A percentile compares a stretch with the other conserved stretches of the same genome.
Conservation (phyloP, 1,140 invertebrate genomes). For the Zaprionus tsacasi region DNA sequence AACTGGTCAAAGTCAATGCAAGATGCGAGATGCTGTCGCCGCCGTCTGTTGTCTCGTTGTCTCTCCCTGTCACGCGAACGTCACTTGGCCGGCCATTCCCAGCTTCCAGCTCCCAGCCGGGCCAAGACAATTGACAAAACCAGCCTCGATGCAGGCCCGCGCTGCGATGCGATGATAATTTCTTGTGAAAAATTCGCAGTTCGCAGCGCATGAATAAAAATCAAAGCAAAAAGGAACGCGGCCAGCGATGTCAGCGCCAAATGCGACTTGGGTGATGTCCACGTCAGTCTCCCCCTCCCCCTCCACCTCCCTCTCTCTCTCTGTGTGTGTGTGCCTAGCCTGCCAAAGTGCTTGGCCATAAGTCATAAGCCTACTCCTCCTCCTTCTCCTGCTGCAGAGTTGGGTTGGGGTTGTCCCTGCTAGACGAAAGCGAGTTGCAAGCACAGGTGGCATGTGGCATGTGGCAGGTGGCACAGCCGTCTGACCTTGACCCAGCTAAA, state of each 20-base stretch:
- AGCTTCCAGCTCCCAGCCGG: slow-evolving; percentile 41
- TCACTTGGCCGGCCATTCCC: slow-evolving; percentile 46
- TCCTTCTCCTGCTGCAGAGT: neutral
- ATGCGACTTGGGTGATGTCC: slow-evolving; percentile 56
- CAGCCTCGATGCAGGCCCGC: slow-evolving; percentile 31
- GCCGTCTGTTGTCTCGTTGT: slow-evolving; percentile 20
- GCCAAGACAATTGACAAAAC: slow-evolving; percentile 70
- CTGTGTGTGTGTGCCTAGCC: slow-evolving; percentile 36
- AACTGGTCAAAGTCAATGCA: slow-evolving; percentile 71
- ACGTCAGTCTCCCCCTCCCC: neutral
- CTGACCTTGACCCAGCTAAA: slow-evolving; percentile 76
- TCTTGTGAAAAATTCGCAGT: slow-evolving; percentile 80
- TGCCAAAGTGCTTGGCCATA: slow-evolving; percentile 40
- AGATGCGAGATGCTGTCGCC: slow-evolving; percentile 59
- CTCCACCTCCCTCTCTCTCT: neutral
- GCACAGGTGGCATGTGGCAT: neutral
- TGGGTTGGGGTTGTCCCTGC: slow-evolving; percentile 10
- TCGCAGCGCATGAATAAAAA: slow-evolving; percentile 66
- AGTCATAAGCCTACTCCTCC: slow-evolving; percentile 21
- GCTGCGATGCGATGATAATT: slow-evolving; percentile 51
- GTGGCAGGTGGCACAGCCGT: slow-evolving; percentile 3
- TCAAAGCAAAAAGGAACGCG: slow-evolving; percentile 71
- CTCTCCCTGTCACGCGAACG: slow-evolving; percentile 70
- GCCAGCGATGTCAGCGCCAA: slow-evolving; percentile 69
- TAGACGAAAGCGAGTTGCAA: slow-evolving; percentile 40